Evolutionary conservation across 2,888 invertebrate genomes (phyloP).

Genomic region (Pegoplata infirma): DNA sequence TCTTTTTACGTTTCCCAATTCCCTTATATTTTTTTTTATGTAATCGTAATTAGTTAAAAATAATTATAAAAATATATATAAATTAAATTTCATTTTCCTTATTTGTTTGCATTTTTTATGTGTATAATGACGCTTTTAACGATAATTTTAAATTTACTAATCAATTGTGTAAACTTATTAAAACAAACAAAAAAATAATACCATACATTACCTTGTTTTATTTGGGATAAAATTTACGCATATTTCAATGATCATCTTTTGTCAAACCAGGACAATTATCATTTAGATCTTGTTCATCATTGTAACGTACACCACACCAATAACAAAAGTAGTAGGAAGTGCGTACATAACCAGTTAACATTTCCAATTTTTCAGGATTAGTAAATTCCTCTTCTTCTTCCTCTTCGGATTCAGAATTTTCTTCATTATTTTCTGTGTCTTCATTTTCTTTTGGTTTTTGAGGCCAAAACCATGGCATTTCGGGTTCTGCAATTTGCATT

Average conservation of each 20-base stretch:
- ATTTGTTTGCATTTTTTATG: slow-evolving; percentile 45
- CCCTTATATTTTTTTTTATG: slow-evolving; percentile 13
- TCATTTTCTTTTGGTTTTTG: slow-evolving; percentile 65
- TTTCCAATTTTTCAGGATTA: slow-evolving; percentile 81
- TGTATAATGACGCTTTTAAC: slow-evolving; percentile 17
- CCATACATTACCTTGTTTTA: background rate
- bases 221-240: no score
- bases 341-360: slow-evolving; percentile 83
- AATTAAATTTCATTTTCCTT: slow-evolving; percentile 30
- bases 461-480: slow-evolving; percentile 84
- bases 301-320: slow-evolving; percentile 87
- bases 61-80: background rate
- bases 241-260: slow-evolving; percentile 81
- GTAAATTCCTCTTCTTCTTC: slow-evolving; percentile 73
- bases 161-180: slow-evolving; percentile 36
- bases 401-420: slow-evolving; percentile 59
- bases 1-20: slow-evolving; percentile 17
- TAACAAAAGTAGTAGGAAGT: slow-evolving; percentile 86
- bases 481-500: slow-evolving; percentile 78
- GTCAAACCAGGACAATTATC: slow-evolving; percentile 83
- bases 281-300: slow-evolving; percentile 81
- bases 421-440: slow-evolving; percentile 67
- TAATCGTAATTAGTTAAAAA: slow-evolving; percentile 44
- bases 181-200: slow-evolving; percentile 38
- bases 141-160: background rate